A percentile compares a stretch with the other conserved stretches of the same genome.
phyloP scores from a whole-genome alignment of 2,797 vertebrate genomes.

The Artibeus jamaicensis region DNA sequence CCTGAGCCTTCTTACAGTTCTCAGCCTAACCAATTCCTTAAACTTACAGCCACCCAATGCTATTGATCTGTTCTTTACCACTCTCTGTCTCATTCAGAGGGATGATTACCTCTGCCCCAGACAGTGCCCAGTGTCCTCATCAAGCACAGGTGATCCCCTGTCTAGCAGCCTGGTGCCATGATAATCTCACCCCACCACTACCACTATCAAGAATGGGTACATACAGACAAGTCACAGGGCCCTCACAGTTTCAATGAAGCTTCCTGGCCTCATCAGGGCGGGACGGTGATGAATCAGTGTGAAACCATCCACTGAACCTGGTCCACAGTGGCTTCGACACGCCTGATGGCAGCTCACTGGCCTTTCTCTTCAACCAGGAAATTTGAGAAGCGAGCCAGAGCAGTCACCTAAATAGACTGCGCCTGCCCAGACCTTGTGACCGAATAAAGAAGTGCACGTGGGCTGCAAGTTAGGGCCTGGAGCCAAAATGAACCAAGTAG shows the following conservation, averaged over 20 bases:
- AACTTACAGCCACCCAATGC: background rate
- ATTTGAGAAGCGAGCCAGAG: background rate
- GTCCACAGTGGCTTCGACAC: background rate
- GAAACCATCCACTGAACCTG: background rate
- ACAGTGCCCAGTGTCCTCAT: background rate
- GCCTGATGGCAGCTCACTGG: background rate
- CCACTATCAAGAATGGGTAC: background rate
- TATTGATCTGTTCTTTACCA: background rate
- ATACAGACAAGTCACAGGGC: background rate
- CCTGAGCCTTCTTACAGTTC: background rate
- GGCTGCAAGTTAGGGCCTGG: conserved; percentile 6
- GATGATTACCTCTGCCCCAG: background rate
- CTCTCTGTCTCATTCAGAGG: background rate
- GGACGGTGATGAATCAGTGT: background rate
- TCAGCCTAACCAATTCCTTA: background rate
- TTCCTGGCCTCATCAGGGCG: background rate
- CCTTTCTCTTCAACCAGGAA: background rate
- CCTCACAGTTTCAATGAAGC: background rate
- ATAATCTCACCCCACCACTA: background rate
- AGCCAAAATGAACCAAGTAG: conserved; percentile 55
- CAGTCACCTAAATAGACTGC: background rate
- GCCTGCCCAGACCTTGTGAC: background rate
- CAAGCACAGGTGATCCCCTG: background rate
- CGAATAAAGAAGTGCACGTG: conserved; percentile 12
- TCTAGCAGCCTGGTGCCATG: background rate